Evolutionary conservation across 2,888 invertebrate species (phyloP).

Genomic region (Eupeodes luniger): DNA sequence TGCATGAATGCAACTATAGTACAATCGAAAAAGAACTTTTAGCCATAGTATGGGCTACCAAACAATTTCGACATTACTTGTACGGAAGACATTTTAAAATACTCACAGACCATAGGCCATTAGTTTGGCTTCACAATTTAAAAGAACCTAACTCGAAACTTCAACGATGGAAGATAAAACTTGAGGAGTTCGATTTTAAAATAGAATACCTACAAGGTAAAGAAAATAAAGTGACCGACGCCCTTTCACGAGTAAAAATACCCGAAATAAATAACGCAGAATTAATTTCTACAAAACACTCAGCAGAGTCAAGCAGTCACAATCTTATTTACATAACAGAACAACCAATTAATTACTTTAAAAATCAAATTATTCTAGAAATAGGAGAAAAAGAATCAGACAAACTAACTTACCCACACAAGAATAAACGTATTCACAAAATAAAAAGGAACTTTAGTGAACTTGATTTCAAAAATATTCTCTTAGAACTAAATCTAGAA

Average conservation of each 20-base stretch:
- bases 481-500: no score
- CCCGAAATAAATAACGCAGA: constrained; percentile 17
- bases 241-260: constrained; percentile 15
- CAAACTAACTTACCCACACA: not conserved
- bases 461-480: no score
- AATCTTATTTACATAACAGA: not conserved
- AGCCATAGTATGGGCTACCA: not conserved
- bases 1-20: no score
- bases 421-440: not conserved
- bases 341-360: constrained; percentile 2
- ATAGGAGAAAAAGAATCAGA: not conserved
- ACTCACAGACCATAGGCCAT: constrained; percentile 27
- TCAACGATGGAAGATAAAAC: no score
- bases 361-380: not conserved
- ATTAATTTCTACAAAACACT: not conserved
- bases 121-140: not conserved
- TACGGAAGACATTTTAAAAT: constrained; percentile 14
- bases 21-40: not conserved
- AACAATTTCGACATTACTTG: not conserved
- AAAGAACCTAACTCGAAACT: no score
- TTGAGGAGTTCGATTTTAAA: not conserved
- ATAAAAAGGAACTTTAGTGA: not conserved
- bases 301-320: not conserved
- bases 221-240: constrained; percentile 35
- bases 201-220: constrained; percentile 37